Evolutionary conservation across 2,888 invertebrate species (phyloP).

Genomic region (Perithous albicinctus): DNA sequence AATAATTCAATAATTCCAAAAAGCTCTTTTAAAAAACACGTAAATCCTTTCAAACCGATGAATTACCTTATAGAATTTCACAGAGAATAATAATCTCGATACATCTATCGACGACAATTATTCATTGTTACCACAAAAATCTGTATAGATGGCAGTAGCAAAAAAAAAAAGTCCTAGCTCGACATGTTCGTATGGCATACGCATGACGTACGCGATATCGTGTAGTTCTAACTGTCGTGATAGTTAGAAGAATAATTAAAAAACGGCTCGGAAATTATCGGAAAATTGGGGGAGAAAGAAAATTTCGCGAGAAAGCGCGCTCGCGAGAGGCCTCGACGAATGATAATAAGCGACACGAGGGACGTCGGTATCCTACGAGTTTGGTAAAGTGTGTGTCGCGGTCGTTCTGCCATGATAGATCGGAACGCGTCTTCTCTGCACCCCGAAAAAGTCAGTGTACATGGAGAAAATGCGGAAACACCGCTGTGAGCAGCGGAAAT

Average conservation of each 20-base stretch:
- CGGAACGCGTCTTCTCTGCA: constrained; percentile 81
- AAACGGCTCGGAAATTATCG: constrained; percentile 1
- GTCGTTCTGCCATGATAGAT: constrained; percentile 84
- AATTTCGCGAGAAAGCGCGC: constrained; percentile 18
- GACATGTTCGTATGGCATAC: constrained; percentile 59
- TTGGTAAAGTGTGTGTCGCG: constrained; percentile 73
- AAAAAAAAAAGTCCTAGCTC: constrained; percentile 67
- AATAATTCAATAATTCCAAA: constrained; percentile 1
- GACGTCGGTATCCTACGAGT: constrained; percentile 17
- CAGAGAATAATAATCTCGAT: neutral
- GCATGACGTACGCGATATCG: constrained; percentile 78
- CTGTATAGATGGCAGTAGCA: neutral
- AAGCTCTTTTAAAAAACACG: neutral
- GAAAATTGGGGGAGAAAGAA: neutral
- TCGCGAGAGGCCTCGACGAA: constrained; percentile 2
- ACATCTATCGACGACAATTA: neutral
- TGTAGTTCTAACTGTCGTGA: constrained; percentile 73
- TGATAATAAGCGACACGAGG: neutral
- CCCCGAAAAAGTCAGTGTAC: constrained; percentile 74
- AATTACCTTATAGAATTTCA: neutral
- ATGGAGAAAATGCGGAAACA: constrained; percentile 77
- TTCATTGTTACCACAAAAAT: neutral
- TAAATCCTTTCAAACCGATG: neutral
- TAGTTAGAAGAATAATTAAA: constrained; percentile 41
- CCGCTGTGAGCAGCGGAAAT: constrained; percentile 78